Evolutionary conservation across 2,888 invertebrate species (phyloP), one percentile per base, ranked within the genome.

Genomic region (Cancer borealis): DNA sequence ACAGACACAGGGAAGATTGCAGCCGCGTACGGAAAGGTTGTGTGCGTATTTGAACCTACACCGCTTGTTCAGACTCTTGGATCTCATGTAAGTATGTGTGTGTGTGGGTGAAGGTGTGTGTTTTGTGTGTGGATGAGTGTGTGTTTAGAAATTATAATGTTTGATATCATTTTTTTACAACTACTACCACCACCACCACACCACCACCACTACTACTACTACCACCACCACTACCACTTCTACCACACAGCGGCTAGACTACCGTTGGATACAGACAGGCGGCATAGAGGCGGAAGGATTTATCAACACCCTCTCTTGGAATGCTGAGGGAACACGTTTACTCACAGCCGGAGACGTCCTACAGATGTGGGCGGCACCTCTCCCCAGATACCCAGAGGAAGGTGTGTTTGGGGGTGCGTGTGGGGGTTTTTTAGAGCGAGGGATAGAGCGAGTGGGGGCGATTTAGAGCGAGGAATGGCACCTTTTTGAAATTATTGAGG

Each of bases 1-100:
- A 98, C 98, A 6, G 99, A 99, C 96, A 99, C 99, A 17, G 99
- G 99, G 95, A 99, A 99, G 97, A 99, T 99, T 96, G 99, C 99
- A 87, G 99, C 99, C 3, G 99, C 99, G 6, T 99, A 99, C 97
- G 99, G 99, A 96, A 98, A 98, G 96, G 98, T 98, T 97, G 98
- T 99, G 96, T 99, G 99, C 97, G 98, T 99, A 96, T 99, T 99
- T 97, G 99, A 99, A 97, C 99, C 99, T 45, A 99, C 99, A 73
- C 99, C 99, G 92, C 96, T 96, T 4, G 73, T 73, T 14, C 39
- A 98, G 96, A 98, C 98, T 96, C 97, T 97, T 95, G 98, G 98
- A 96, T 97, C 98, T 92, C 98, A 98, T 97, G 98, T 98, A 97
- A 98, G 98, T 97, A 8, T 66, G 66, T 14, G 66, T 21, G n/a